Evolutionary conservation across 2,888 invertebrate species (phyloP), one percentile per base, ranked within the genome.

Genomic region (Calliphora vomitoria): DNA sequence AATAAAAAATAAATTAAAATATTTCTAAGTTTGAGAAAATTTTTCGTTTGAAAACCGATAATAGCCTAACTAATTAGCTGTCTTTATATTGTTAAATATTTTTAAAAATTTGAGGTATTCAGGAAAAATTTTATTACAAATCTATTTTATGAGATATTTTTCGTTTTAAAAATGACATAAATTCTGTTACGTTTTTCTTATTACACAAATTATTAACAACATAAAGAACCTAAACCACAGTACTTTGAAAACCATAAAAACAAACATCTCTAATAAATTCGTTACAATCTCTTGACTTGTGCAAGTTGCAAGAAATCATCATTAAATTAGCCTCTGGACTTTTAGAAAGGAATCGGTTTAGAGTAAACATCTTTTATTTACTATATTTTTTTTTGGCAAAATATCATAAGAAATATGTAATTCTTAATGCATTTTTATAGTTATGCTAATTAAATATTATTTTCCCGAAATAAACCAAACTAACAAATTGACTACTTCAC

Each of bases 291-390:
- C 76, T 85, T 86, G 58, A 78, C 38, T 55, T 44, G 35, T 35
- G 6, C 50, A 47, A 81, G 18, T 8, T 58, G 20, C 35, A 64
- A 62, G 20, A 82, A 86, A 85, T 89, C 83, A 89, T 89, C 87
- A 89, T 85, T 62, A 60, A 68, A 68, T 66, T 89, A 68, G 91
- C 91, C 91, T 41, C 79, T 80, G 89, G 92, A 88, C 89, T 90
- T 92, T 92, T 92, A 91, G 91, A 91, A 91, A 91, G 91, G 92
- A 90, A 90, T 91, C 88, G 87, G 47, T 82, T 82, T 72, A 25
- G 15, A 85, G 13, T 15, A 13, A 85, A 72, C 74, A 85, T 68
- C 55, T 71, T 62, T 8, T 41, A 13, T 58, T 58, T 41, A 25
- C 18, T 11, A 38, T 15, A 8, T 20, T 13, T 20, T 10, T 58